phyloP scores from a whole-genome alignment of 2,888 invertebrate species.

The Caenorhabditis becei region DNA sequence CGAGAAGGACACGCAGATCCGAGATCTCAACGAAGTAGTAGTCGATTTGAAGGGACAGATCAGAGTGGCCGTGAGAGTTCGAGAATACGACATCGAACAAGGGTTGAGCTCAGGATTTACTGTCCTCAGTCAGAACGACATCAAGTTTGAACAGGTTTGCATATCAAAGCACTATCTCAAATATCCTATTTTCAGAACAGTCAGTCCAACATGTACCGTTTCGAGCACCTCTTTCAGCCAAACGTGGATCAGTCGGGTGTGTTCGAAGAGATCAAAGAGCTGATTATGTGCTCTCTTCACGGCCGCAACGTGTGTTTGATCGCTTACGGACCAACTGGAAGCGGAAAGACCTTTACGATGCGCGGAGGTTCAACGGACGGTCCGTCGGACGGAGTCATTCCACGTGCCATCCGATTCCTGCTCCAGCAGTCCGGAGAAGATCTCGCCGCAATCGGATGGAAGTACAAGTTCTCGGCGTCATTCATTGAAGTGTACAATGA shows the following conservation, averaged over 20 bases:
- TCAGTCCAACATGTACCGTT: slow-evolving; percentile 46
- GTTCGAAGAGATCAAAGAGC: slow-evolving; percentile 67
- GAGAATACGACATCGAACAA: slow-evolving; percentile 28
- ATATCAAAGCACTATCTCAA: not conserved
- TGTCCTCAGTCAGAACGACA: slow-evolving; percentile 25
- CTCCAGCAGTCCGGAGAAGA: slow-evolving; percentile 48
- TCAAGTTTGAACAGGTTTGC: slow-evolving; percentile 42
- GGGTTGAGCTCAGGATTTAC: not conserved
- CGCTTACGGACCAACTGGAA: slow-evolving; percentile 74
- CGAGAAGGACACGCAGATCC: slow-evolving; percentile 28
- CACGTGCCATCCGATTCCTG: slow-evolving; percentile 62
- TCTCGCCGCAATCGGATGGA: slow-evolving; percentile 63
- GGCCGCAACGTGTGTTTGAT: slow-evolving; percentile 72
- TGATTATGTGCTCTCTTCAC: slow-evolving; percentile 66
- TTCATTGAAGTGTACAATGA: slow-evolving; percentile 93
- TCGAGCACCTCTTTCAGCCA: slow-evolving; percentile 65
- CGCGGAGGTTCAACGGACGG: slow-evolving; percentile 54
- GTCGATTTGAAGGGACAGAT: slow-evolving; percentile 71
- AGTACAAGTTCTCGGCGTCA: slow-evolving; percentile 87
- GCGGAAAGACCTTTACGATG: slow-evolving; percentile 75
- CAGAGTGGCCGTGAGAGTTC: slow-evolving; percentile 65
- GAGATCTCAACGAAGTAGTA: slow-evolving; percentile 62
- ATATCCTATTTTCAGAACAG: slow-evolving; percentile 10
- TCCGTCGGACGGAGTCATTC: slow-evolving; percentile 64
- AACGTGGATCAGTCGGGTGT: slow-evolving; percentile 47